Evolutionary conservation across 2,888 invertebrate genomes (phyloP), one percentile per base, ranked within the genome.

Genomic region (Helobdella robusta): DNA sequence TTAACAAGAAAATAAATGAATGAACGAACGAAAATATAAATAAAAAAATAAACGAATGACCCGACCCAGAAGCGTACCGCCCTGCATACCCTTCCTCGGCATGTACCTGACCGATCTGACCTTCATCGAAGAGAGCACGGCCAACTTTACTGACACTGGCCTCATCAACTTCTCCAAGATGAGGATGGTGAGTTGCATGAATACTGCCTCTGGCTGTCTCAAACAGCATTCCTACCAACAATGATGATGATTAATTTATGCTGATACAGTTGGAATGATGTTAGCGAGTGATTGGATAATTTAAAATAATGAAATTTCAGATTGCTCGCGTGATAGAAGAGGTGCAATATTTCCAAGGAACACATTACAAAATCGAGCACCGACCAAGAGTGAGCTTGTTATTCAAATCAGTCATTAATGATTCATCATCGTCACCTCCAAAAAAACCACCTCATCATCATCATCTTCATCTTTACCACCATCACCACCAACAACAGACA

Each of bases 111-210:
- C 91, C 4, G 91, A 92, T 79, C 82, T 92, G 59, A 89, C 91
- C 1, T 91, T 91, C 79, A 91, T 92, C 66, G 91, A 92, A 78
- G 92, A 92, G 81, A 91, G 91, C 34, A 90, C 91, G 2, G 87
- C 91, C 0, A 91, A 90, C 78, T 88, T 89, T 77, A 90, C 91
- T 0, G 89, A 89, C 2, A 90, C 91, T 70, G 87, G 88, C 61
- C 84, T 92, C 20, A 83, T 92, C 58, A 92, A 92, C 77, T 92
- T 92, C 80, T 90, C 91, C 4, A 92, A 92, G 81, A 91, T 92
- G 91, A 83, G 91, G 81, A 91, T 92, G 91, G 91, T 90, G 80
- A 32, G 15, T 36, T 18, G 15, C 15, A n/a, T n/a, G n/a, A n/a
- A n/a, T n/a, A n/a, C n/a, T n/a, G n/a, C n/a, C n/a, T n/a, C n/a